Evolutionary conservation across 2,888 invertebrate genomes (phyloP).

Genomic region (Timema cristinae): DNA sequence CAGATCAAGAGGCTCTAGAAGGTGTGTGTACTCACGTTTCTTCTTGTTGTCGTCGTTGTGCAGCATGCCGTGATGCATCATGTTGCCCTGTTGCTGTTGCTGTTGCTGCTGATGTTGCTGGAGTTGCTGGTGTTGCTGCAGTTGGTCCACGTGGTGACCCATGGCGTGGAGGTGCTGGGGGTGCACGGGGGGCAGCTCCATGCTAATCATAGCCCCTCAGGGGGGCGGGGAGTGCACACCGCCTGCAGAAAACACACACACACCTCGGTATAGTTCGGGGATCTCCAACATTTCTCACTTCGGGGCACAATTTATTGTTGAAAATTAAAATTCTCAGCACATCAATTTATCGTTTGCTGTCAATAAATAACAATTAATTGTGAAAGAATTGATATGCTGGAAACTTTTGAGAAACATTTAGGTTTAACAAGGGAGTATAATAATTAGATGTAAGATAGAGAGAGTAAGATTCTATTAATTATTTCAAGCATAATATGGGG

Average conservation of each 20-base stretch:
- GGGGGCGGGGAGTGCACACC: background rate
- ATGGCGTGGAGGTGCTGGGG: constrained; percentile 27
- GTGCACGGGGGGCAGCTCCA: constrained; percentile 27
- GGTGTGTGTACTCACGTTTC: constrained; percentile 26
- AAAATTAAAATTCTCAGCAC: too few relatives aligned
- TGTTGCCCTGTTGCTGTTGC: constrained; percentile 10
- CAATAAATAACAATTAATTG: too few relatives aligned
- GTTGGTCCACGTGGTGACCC: constrained; percentile 24
- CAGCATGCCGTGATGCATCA: constrained; percentile 23
- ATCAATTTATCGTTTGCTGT: too few relatives aligned
- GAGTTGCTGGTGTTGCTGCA: constrained; percentile 26
- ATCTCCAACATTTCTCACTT: too few relatives aligned
- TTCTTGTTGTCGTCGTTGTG: constrained; percentile 25
- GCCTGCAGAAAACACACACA: background rate
- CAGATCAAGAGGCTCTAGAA: background rate
- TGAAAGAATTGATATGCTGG: too few relatives aligned
- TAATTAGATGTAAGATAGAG: too few relatives aligned
- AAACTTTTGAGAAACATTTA: too few relatives aligned
- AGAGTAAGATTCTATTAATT: too few relatives aligned
- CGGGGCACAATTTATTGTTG: too few relatives aligned
- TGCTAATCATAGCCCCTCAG: constrained; percentile 28
- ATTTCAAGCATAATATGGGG: too few relatives aligned
- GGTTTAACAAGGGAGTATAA: too few relatives aligned
- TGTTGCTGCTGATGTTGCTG: constrained; percentile 25
- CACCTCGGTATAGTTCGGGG: background rate